Evolutionary conservation across 2,113 vertebrate genomes (phyloP).

Genomic region (Furnarius figulus): DNA sequence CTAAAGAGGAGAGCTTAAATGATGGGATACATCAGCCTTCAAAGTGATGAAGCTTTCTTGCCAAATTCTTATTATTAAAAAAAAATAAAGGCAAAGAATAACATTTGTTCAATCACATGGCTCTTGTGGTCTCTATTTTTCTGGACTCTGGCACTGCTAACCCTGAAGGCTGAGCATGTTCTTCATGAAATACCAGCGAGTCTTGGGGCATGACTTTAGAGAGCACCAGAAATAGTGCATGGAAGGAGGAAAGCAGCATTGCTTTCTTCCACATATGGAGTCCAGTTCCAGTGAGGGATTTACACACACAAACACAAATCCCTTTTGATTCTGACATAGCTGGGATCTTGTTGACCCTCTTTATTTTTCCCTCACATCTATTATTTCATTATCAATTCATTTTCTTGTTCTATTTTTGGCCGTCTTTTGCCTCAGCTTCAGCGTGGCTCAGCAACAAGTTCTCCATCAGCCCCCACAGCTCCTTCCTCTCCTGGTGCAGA

Average conservation of each 20-base stretch:
- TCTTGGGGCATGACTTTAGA: not conserved
- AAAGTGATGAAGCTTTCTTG: not conserved
- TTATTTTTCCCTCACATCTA: not conserved
- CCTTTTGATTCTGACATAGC: not conserved
- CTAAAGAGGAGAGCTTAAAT: not conserved
- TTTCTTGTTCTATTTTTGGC: not conserved
- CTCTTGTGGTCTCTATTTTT: not conserved
- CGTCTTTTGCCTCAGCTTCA: not conserved
- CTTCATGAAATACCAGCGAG: not conserved
- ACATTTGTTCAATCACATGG: not conserved
- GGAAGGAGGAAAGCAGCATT: not conserved
- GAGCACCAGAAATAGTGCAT: constrained; percentile 17
- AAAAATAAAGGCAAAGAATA: not conserved
- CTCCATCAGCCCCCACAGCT: not conserved
- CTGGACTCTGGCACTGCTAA: not conserved
- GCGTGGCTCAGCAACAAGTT: not conserved
- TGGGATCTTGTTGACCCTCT: not conserved
- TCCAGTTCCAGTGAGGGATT: not conserved
- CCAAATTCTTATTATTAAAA: not conserved
- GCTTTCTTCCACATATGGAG: constrained; percentile 5
- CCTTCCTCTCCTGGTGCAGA: not conserved
- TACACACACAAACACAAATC: not conserved
- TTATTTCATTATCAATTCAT: not conserved
- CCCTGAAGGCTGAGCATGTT: not conserved
- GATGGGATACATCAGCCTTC: not conserved